Evolutionary conservation across 1,140 invertebrate species (phyloP).

Genomic region (Drosophila kohkoa): DNA sequence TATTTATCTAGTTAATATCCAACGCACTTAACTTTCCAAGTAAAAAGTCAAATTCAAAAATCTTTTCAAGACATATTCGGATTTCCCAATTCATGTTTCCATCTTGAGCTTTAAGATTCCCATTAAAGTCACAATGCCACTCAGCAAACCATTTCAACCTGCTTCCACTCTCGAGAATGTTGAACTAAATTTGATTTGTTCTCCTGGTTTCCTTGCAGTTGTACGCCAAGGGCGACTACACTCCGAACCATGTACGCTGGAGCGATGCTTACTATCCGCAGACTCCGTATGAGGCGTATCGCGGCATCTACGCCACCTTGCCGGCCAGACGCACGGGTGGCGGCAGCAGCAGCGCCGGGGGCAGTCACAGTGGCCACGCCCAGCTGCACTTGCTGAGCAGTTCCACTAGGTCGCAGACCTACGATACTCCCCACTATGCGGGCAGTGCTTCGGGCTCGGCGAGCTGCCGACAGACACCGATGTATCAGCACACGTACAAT

Average conservation of each 20-base stretch:
- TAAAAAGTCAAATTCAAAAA: too few species aligned
- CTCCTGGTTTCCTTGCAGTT: conserved; percentile 50
- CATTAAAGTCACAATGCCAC: neutral
- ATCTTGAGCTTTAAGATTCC: too few species aligned
- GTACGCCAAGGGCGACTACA: conserved; percentile 84
- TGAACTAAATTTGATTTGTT: neutral
- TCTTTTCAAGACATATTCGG: too few species aligned
- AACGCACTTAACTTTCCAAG: too few species aligned
- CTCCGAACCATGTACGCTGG: conserved; percentile 84
- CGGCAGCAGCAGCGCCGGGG: conserved; percentile 65
- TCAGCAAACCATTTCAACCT: neutral
- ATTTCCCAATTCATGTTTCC: too few species aligned
- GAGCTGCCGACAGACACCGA: conserved; percentile 80
- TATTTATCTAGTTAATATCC: too few species aligned
- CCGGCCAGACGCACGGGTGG: conserved; percentile 67
- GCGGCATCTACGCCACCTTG: conserved; percentile 80
- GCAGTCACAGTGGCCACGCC: conserved; percentile 63
- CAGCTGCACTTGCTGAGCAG: conserved; percentile 66
- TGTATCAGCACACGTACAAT: conserved; percentile 84
- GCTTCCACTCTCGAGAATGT: neutral
- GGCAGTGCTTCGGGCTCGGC: conserved; percentile 79
- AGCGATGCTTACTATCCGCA: conserved; percentile 84
- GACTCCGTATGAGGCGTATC: conserved; percentile 83
- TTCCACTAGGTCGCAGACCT: conserved; percentile 79
- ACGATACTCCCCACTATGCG: conserved; percentile 82